A percentile compares a stretch with the other conserved stretches of the same genome.
These are phyloP conservation scores for Rhorus exstirpatorius DNA, from an alignment of 2,888 invertebrate genomes.

Conservation along the genomic window DNA sequence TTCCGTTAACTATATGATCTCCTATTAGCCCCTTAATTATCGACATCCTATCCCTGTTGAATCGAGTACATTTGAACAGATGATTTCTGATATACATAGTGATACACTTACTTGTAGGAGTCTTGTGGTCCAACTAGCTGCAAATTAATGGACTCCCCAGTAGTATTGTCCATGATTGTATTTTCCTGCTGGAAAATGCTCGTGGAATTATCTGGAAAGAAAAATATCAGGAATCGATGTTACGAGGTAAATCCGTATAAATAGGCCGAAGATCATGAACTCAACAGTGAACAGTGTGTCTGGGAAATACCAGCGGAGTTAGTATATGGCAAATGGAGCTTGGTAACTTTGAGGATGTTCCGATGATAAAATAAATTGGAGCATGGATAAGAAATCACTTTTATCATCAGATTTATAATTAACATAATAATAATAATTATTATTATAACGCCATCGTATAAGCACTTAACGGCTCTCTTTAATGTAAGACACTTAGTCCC, in stretches of 20 bases:
- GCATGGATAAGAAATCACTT: no score
- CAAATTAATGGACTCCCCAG: conserved; percentile 80
- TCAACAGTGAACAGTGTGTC: background rate
- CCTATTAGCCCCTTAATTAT: background rate
- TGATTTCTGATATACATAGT: background rate
- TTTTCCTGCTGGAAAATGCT: conserved; percentile 13
- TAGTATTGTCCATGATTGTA: conserved; percentile 78
- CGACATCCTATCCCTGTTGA: background rate
- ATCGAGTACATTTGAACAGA: background rate
- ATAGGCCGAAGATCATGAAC: no score
- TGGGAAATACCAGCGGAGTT: background rate
- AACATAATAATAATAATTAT: no score
- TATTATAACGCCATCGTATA: no score
- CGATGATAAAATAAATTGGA: background rate
- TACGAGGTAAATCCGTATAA: background rate
- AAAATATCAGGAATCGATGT: background rate
- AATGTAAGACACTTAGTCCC: no score
- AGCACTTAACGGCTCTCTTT: no score
- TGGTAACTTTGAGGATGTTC: background rate
- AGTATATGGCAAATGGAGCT: background rate
- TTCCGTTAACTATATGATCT: conserved; percentile 21
- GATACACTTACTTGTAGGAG: conserved; percentile 78
- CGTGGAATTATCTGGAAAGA: conserved; percentile 29
- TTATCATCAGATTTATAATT: no score
- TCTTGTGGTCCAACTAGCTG: conserved; percentile 77